Base-by-base conservation (phyloP, 2,113 vertebrate genomes). In the Danionella cerebrum region DNA sequence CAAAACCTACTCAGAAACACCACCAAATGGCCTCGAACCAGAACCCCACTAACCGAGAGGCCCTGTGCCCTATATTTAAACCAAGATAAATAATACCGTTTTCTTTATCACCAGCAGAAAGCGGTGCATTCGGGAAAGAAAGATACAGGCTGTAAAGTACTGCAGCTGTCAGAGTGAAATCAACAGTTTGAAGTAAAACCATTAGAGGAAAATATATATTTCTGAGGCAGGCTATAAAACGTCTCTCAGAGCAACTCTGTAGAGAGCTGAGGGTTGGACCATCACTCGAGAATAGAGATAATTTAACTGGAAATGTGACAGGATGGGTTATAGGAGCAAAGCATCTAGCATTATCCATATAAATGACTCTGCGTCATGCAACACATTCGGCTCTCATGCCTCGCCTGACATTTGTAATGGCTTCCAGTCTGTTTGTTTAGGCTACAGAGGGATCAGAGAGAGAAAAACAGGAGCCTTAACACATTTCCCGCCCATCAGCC, bases 331-430 rank as follows among this genome's bases (percentile, higher is more conserved):
- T 76, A 36, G 52, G 19, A 25, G 65, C 44, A 53, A 78, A 75
- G 62, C 63, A 44, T 64, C 57, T 21, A 36, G 65, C 66, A 72
- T 60, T 69, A 69, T 45, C 55, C 54, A 25, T 29, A 60, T 76
- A 58, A 59, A 72, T 75, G 75, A 72, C 79, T 68, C 68, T 74
- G 50, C 33, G 54, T 67, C 62, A 69, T 44, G 70, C 31, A 22
- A 36, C 42, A 59, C 41, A 31, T 48, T 64, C 36, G 41, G 19
- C 19, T 47, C 19, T 51, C 11, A 42, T 65, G 52, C 71, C 70
- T 57, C 31, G 25, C 45, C 69, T 76, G 71, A 77, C 70, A 77
- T 83, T 80, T 77, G 44, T 79, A 81, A 82, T 79, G 76, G 69
- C 69, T 65, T 66, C 64, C 21, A 77, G 27, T 82, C 77, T 78